Evolutionary conservation across 2,888 invertebrate species (phyloP), one percentile per base, ranked within the genome.

Genomic region (Holacanthella duospinosa): DNA sequence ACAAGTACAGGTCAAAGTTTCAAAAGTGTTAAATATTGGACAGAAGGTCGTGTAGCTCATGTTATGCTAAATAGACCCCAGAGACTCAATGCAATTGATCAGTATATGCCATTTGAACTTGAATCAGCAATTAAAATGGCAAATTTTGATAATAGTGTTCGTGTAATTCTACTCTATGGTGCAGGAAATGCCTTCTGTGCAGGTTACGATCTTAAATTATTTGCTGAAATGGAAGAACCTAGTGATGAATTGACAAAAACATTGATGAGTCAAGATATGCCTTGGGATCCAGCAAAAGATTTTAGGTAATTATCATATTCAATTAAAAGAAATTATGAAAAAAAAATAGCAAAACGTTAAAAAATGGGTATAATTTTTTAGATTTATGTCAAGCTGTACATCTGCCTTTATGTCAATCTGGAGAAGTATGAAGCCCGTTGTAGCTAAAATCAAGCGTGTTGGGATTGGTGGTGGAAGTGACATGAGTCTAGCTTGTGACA

Each of bases 391-490:
- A 12, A 43, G 56, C 9, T 65, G 63, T 19, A 70, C 68, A 26
- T 43, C 60, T 27, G 56, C 62, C 16, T 70, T 64, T 44, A 70
- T 70, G 70, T 66, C 66, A 62, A 70, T 70, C 28, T 70, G 68
- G 68, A 55, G 70, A 24, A 70, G 70, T 58, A 54, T 59, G 28
- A 70, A 70, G 58, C 70, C 70, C 3, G 70, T 70, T 2, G 63
- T 70, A 1, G 68, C 70, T 0, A 70, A 70, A 62, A 64, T 70
- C 3, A 59, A 68, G 29, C 27, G 59, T 29, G 68, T 66, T 9
- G 70, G 68, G 1, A 70, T 70, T 16, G 70, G 70, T 12, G 70
- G 70, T 48, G 70, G 70, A 21, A 66, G 66, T 59, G 70, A 70
- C 58, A 70, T 70, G 43, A 66, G 66, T 9, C 60, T 70, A 59